phyloP scores from a whole-genome alignment of 2,113 vertebrate species.

The Motacilla tschutschensis region DNA sequence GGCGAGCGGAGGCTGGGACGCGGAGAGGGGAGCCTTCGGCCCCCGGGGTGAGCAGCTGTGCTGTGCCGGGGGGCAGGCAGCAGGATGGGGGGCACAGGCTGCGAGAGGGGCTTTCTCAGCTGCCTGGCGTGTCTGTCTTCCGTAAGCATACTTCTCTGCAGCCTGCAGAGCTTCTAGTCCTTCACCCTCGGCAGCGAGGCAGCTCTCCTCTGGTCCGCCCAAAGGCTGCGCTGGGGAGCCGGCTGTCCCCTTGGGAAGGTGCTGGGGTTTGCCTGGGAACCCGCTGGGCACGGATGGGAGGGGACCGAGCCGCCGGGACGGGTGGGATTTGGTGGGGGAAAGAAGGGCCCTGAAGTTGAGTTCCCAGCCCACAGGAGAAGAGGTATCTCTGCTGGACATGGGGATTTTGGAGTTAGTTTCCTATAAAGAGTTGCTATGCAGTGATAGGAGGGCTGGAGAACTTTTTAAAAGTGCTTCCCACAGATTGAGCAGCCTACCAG shows the following conservation, averaged over 20 bases:
- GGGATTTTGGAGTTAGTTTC: neutral
- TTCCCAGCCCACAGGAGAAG: neutral
- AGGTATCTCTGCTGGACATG: neutral
- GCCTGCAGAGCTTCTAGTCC: neutral
- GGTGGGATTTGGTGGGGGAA: neutral
- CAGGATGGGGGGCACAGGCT: neutral
- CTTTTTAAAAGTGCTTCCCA: neutral
- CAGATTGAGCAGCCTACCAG: neutral
- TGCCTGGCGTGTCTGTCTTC: neutral
- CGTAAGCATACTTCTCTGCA: neutral
- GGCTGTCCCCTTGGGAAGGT: neutral
- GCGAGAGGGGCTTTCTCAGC: neutral
- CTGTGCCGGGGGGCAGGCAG: neutral
- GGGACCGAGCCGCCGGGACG: neutral
- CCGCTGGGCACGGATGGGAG: neutral
- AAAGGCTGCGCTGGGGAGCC: neutral
- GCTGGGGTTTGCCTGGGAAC: neutral
- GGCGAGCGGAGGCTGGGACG: neutral
- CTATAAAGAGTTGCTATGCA: accelerated
- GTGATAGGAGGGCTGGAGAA: neutral
- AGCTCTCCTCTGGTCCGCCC: neutral
- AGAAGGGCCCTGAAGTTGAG: neutral
- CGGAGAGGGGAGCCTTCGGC: neutral
- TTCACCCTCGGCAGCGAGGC: neutral
- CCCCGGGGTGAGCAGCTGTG: constrained; percentile 28